Evolutionary conservation across 2,888 invertebrate genomes (phyloP), one percentile per base, ranked within the genome.

Genomic region (Melanostoma mellinum): DNA sequence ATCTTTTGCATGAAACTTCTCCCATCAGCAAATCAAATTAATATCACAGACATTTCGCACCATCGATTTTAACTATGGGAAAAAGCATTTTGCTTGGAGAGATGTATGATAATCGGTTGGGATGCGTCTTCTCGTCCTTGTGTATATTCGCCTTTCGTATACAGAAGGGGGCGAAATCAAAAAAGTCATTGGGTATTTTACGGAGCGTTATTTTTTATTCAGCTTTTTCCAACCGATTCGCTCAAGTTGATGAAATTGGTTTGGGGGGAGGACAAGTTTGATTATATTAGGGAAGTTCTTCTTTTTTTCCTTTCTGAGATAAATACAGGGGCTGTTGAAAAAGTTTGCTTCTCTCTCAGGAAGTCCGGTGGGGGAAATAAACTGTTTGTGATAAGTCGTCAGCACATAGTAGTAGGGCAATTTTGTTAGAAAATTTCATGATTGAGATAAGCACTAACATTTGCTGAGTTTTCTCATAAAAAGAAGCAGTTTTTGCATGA

Each of bases 1-100:
- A 40, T 56, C 36, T 46, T 71, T 46, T 40, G 42, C 2, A 50
- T 50, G 36, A 53, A 69, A 68, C 68, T 42, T 60, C 63, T 46
- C 40, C 61, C 71, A 38, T 63, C 63, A 79, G 74, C 84, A 84
- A 84, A 84, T 84, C 84, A 84, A 84, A 84, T 84, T 84, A 84
- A 84, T 84, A 79, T 84, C 71, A 53, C 79, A 84, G 84, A 84
- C 84, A 74, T 79, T 84, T 84, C 79, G 84, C 79, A 79, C 84
- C 84, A 84, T 84, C 84, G 84, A 84, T 75, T 84, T 84, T 84
- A 79, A 84, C 74, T 84, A 75, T 84, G 79, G 79, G 79, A 79
- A 84, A 69, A 78, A 74, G 38, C 60, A 65, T 36, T 69, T 71
- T 61, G 44, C 68, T 46, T 63, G 9, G 50, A 61, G 48, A 67